Evolutionary conservation across 2,888 invertebrate species (phyloP).

Genomic region (Nymphalis c-album): DNA sequence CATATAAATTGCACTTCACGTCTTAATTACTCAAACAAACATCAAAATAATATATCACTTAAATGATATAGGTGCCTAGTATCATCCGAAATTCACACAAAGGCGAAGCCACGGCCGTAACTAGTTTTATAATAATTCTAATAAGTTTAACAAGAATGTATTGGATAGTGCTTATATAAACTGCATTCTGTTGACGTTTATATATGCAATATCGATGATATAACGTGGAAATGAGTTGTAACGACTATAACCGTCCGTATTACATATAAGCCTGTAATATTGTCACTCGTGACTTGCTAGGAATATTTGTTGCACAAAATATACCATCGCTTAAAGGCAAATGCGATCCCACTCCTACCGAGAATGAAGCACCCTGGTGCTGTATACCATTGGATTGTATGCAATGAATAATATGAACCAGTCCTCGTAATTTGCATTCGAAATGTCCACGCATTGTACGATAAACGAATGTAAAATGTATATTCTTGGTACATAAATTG

Average conservation of each 20-base stretch:
- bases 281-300: slow-evolving; percentile 55
- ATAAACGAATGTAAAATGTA: slow-evolving; percentile 25
- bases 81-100: too few species aligned
- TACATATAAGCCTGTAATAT: slow-evolving; percentile 45
- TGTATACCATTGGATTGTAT: slow-evolving; percentile 10
- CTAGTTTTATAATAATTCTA: not conserved
- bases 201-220: not conserved
- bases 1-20: too few species aligned
- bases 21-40: too few species aligned
- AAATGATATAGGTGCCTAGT: too few species aligned
- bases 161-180: too few species aligned
- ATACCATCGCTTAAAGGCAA: slow-evolving; percentile 50
- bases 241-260: slow-evolving; percentile 14
- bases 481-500: slow-evolving; percentile 34
- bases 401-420: slow-evolving; percentile 15
- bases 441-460: slow-evolving; percentile 28
- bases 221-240: slow-evolving; percentile 20
- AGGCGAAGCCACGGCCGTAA: too few species aligned
- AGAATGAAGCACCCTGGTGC: slow-evolving; percentile 15
- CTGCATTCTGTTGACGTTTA: not conserved
- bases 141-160: not conserved
- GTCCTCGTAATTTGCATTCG: slow-evolving; percentile 15
- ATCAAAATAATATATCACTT: too few species aligned
- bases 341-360: slow-evolving; percentile 42
- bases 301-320: slow-evolving; percentile 58